Conservation (phyloP, 35 echinoderm and acorn worm genomes). For the Anneissia japonica region DNA sequence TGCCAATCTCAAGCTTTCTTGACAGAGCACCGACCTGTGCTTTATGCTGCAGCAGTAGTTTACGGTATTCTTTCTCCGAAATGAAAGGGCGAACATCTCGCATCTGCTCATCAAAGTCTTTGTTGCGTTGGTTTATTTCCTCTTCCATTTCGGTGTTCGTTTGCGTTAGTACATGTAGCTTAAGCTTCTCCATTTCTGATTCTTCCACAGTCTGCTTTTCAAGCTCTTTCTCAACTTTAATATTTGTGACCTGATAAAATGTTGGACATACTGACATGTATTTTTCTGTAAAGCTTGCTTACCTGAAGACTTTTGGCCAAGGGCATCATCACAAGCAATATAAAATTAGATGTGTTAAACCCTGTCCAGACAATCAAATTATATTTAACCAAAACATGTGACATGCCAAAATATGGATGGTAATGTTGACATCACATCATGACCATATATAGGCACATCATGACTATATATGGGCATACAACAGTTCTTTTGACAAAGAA, state of each 20-base stretch:
- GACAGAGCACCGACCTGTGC: not conserved
- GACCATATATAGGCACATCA: no score
- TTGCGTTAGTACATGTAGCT: not conserved
- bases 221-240: not conserved
- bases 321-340: no score
- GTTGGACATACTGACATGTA: no score
- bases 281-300: no score
- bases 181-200: not conserved
- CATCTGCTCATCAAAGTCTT: slow-evolving; percentile 7
- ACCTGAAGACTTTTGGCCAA: no score
- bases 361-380: no score
- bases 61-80: slow-evolving; percentile 5
- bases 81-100: not conserved
- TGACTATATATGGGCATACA: no score
- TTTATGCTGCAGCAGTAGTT: not conserved
- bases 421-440: no score
- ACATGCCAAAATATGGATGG: no score
- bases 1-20: not conserved
- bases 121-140: not conserved
- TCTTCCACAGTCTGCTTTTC: not conserved
- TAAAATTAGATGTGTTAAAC: no score
- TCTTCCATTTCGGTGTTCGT: not conserved
- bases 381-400: no score
- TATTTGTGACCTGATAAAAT: not conserved
- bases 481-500: no score